Evolutionary conservation across 2,797 vertebrate species (phyloP), one percentile per base, ranked within the genome.

Genomic region (Thripadectes ignobilis): DNA sequence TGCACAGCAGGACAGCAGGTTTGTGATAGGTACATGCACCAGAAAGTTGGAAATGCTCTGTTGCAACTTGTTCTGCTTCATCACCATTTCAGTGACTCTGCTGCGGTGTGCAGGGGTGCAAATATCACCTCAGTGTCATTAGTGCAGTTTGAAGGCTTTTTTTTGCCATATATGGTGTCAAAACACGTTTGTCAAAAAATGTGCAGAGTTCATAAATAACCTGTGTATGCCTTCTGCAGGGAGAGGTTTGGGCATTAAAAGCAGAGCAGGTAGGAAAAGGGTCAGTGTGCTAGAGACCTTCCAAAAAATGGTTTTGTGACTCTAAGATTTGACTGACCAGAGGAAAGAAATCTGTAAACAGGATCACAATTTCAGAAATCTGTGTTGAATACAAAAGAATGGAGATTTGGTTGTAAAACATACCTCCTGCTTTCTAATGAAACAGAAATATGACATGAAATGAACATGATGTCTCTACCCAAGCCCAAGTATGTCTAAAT

Each of bases 401-500:
- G 72, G 82, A 66, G 52, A 66, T 66, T 45, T 57, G 24, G 26
- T 91, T 93, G 66, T 93, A 93, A 71, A 92, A 88, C 91, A 34
- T 94, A 80, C 66, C 88, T 96, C 91, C 72, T 87, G 87, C 78
- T 95, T 95, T 90, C 83, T 94, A 86, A 83, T 86, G 93, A 97
- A 95, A 87, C 54, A 88, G 92, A 75, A 92, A 66, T 85, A 92
- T 73, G 85, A 81, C 80, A 83, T 91, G 81, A 96, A 97, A 69
- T 82, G 75, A 94, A 85, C 90, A 90, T 76, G 85, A 93, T 94
- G 84, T 71, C 88, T 89, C 91, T 90, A 39, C 95, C 79, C 92
- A 85, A 55, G 72, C 51, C 93, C 97, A 93, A 97, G 93, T 92
- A 94, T 84, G 63, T 75, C 92, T 88, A 93, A 88, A 94, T 95